Base-by-base conservation (phyloP, 92 coral and sea anemone genomes). In the Siderastrea siderea region DNA sequence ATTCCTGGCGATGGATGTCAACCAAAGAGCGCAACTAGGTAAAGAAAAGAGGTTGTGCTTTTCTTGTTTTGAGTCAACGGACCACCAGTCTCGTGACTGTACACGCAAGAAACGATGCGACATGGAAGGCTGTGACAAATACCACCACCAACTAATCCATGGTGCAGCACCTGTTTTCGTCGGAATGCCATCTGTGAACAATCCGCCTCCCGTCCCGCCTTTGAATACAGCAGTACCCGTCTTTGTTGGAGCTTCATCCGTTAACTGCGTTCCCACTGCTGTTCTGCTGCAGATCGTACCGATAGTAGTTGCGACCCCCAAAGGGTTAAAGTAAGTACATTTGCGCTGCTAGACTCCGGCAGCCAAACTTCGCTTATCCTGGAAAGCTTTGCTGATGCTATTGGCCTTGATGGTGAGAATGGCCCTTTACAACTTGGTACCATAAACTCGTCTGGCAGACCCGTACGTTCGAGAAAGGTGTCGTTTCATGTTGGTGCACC, bases 281-380 rank as follows among this genome's bases (percentile, higher is more conserved):
- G 78, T 80, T 52, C 87, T 90, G 77, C 81, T 93, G 44, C 96
- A 93, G 66, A 90, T 90, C 62, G 94, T 90, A 19, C 94, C 88
- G 14, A 38, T 93, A 60, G 75, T 17, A 11, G 90, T 90, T 60
- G 78, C 62, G 62, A 86, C 93, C 11, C 60, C 86, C 59, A 44
- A 71, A 26, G 90, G 53, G 70, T 45, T 15, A 86, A 88, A 61
- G 62, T 62, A 44, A 68, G 78, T 49, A 93, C 79, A 15, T 92
- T 83, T 87, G 95, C 91, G n/a, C 86, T 86, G 14, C 91, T 92
- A 65, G 91, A 89, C 86, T 93, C 90, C 38, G 93, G 91, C 38
- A 86, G 91, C 63, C 91, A 92, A 61, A 68, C 92, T 5, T 72
- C 91, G 7, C 87, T 89, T 5, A 81, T 86, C 65, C 67, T 90